Evolutionary conservation across 2,888 invertebrate species (phyloP).

Genomic region (Orchestes rusci): DNA sequence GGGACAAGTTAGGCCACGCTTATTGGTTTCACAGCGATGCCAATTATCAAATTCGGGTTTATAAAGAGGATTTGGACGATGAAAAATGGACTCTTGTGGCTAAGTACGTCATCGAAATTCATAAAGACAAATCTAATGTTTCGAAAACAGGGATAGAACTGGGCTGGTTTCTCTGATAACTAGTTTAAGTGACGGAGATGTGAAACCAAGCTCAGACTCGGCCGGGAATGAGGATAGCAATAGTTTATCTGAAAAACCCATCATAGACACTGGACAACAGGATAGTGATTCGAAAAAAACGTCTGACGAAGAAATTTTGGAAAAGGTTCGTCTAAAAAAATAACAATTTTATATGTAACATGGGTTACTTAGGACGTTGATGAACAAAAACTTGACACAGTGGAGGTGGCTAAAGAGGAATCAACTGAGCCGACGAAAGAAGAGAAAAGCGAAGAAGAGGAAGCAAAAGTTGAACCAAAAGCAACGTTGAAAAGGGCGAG

Average conservation of each 20-base stretch:
- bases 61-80: slow-evolving; percentile 93
- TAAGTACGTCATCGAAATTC: slow-evolving; percentile 48
- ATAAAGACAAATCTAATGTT: background rate
- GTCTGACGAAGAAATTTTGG: slow-evolving; percentile 31
- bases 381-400: slow-evolving; percentile 38
- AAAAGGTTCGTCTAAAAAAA: background rate
- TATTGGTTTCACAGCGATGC: slow-evolving; percentile 94
- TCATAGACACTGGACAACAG: slow-evolving; percentile 50
- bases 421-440: too few relatives aligned
- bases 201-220: slow-evolving; percentile 51
- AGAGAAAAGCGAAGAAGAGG: slow-evolving; percentile 10
- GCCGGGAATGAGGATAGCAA: slow-evolving; percentile 59
- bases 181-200: slow-evolving; percentile 64
- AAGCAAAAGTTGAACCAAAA: background rate
- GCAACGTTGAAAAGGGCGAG: background rate
- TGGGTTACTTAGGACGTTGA: slow-evolving; percentile 11
- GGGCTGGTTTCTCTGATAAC: slow-evolving; percentile 74
- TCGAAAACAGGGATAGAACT: slow-evolving; percentile 48
- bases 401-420: too few relatives aligned
- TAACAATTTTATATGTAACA: background rate
- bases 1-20: slow-evolving; percentile 81
- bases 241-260: slow-evolving; percentile 50
- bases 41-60: slow-evolving; percentile 83
- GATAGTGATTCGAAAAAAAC: slow-evolving; percentile 39
- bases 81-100: slow-evolving; percentile 93